Evolutionary conservation across 2,888 invertebrate species (phyloP), one percentile per base, ranked within the genome.

Genomic region (Thera obeliscata): DNA sequence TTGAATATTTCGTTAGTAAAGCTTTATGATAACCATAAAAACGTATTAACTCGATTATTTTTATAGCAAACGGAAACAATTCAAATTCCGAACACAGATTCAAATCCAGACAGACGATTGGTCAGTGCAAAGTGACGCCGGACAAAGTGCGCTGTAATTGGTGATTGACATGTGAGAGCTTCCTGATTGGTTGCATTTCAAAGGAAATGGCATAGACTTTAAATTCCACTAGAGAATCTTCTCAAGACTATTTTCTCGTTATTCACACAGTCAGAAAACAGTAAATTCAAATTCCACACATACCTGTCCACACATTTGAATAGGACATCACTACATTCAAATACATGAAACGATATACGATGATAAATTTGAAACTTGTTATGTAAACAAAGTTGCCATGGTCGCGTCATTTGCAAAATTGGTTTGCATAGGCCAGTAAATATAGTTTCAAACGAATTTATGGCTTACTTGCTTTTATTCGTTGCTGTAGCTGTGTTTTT

Each of bases 91-190:
- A 85, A 84, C 78, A 78, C 75, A 79, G 84, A 85, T 89, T 87
- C 82, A 83, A 89, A 89, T 87, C 87, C 84, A 85, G 82, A 82
- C 84, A 78, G 77, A 69, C 85, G 83, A 90, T 88, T 88, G 89
- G 89, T 82, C 82, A 81, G 81, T 78, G 76, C 72, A 83, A 76
- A 82, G 81, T 84, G 88, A 86, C 82, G 77, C 77, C 70, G 82
- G 88, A 90, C 90, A 91, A 91, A 91, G 84, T 89, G 82, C 82
- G 83, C 83, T 88, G 87, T 91, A 91, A 91, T 91, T 91, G 91
- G 91, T 89, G 90, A 91, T 90, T 90, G 91, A 90, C 90, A 89
- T 87, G 89, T 86, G 89, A 87, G 82, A 78, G 84, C 81, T 91
- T 89, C 90, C 90, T 88, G 88, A 90, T 89, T 86, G 89, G 89